Evolutionary conservation across 1,140 invertebrate genomes (phyloP).

Genomic region (Drosophila mauritiana): DNA sequence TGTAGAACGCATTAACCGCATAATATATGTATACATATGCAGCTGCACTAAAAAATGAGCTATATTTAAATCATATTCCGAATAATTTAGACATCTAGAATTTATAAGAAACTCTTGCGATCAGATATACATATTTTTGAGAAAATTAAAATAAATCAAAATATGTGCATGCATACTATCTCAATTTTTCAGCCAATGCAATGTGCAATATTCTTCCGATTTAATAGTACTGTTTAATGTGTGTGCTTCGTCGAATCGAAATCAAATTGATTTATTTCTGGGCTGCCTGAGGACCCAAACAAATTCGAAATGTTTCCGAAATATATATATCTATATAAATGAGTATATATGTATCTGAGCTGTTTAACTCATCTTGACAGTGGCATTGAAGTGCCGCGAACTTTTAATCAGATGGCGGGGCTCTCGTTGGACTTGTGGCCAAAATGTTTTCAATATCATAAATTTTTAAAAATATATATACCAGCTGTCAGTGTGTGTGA

Average conservation of each 20-base stretch:
- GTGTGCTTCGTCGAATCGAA: not conserved
- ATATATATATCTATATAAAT: slow-evolving; percentile 5
- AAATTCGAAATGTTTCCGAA: not conserved
- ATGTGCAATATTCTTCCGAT: not conserved
- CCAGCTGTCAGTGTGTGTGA: slow-evolving; percentile 7
- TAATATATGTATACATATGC: too few species aligned
- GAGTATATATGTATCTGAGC: not conserved
- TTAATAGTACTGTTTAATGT: slow-evolving; percentile 16
- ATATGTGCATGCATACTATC: not conserved
- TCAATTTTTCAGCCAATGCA: not conserved
- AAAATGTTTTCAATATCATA: slow-evolving; percentile 60
- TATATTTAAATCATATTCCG: too few species aligned
- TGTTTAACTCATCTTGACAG: slow-evolving; percentile 35
- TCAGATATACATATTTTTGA: not conserved
- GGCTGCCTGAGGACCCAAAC: not conserved
- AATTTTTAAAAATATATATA: slow-evolving; percentile 72
- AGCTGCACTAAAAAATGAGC: too few species aligned
- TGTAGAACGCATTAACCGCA: too few species aligned
- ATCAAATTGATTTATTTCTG: slow-evolving; percentile 25
- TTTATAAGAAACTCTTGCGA: too few species aligned
- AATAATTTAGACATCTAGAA: too few species aligned
- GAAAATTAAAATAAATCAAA: not conserved
- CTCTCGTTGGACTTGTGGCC: slow-evolving; percentile 11
- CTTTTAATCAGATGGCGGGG: slow-evolving; percentile 14
- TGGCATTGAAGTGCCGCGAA: slow-evolving; percentile 32